phyloP scores from a whole-genome alignment of 1,140 invertebrate genomes.

The Solenopsis invicta region DNA sequence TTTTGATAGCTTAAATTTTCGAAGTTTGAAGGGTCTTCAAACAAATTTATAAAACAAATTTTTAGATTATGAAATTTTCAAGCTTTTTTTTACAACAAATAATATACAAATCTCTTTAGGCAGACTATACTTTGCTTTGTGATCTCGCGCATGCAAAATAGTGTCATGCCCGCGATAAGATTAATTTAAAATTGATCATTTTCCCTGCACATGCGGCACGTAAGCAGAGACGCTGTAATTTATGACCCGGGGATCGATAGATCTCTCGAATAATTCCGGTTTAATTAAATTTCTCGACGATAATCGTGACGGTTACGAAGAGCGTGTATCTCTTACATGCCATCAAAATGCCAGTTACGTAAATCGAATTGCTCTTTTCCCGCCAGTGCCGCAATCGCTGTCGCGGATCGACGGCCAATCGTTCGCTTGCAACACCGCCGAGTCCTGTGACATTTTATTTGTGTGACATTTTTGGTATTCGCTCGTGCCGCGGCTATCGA shows the following conservation, averaged over 20 bases:
- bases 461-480: slow-evolving; percentile 47
- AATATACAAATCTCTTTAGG: not conserved
- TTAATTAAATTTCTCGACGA: slow-evolving; percentile 63
- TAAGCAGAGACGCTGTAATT: slow-evolving; percentile 42
- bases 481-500: slow-evolving; percentile 38
- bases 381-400: slow-evolving; percentile 4
- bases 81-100: not conserved
- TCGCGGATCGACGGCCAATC: slow-evolving; percentile 39
- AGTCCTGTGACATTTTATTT: slow-evolving; percentile 49
- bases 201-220: slow-evolving; percentile 14
- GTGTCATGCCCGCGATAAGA: not conserved
- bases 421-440: slow-evolving; percentile 42
- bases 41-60: not conserved
- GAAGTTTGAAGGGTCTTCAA: not conserved
- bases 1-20: not conserved
- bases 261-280: slow-evolving; percentile 57
- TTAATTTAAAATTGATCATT: slow-evolving; percentile 55
- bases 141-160: not conserved
- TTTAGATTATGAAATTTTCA: not conserved
- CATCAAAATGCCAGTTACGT: slow-evolving; percentile 66
- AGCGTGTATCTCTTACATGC: slow-evolving; percentile 55
- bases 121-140: not conserved
- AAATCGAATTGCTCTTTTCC: slow-evolving; percentile 62
- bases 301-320: slow-evolving; percentile 64
- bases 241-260: slow-evolving; percentile 36